Conservation (phyloP, 2,888 invertebrate genomes). For the Timandra comae region DNA sequence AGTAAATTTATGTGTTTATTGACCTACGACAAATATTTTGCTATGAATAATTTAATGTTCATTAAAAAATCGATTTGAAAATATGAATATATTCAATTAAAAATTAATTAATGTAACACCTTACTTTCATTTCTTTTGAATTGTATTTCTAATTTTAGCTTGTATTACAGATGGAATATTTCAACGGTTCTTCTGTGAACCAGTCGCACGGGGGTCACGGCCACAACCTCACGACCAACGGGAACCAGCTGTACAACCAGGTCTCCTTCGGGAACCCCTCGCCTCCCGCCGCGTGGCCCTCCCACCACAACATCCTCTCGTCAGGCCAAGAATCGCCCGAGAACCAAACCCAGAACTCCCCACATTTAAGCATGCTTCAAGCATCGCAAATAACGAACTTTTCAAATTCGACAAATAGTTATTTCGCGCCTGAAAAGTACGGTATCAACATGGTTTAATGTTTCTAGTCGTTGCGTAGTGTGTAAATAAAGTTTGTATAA, state of each 20-base stretch:
- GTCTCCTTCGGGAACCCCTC: conserved; percentile 71
- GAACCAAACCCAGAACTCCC: conserved; percentile 62
- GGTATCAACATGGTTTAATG: conserved; percentile 75
- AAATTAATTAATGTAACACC: too few species aligned
- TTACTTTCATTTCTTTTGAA: too few species aligned
- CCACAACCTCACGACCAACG: conserved; percentile 63
- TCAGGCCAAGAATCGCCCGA: conserved; percentile 67
- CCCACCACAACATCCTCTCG: conserved; percentile 66
- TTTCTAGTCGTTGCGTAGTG: conserved; percentile 50
- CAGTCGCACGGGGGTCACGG: conserved; percentile 61
- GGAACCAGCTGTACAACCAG: conserved; percentile 71
- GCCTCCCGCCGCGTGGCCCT: conserved; percentile 63
- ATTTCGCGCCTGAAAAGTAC: conserved; percentile 72
- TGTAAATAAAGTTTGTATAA: conserved; percentile 29
- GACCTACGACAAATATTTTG: conserved; percentile 5
- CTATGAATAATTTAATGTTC: too few species aligned
- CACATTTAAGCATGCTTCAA: conserved; percentile 69
- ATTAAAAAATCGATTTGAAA: too few species aligned
- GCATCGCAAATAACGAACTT: conserved; percentile 73
- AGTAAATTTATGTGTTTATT: conserved; percentile 6
- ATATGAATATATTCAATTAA: too few species aligned
- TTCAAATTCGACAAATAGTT: conserved; percentile 68
- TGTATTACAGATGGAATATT: conserved; percentile 72
- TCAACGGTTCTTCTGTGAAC: conserved; percentile 68
- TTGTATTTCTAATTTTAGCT: too few species aligned